Base-by-base conservation (phyloP, 1,140 invertebrate genomes). In the Antheraea pernyi region DNA sequence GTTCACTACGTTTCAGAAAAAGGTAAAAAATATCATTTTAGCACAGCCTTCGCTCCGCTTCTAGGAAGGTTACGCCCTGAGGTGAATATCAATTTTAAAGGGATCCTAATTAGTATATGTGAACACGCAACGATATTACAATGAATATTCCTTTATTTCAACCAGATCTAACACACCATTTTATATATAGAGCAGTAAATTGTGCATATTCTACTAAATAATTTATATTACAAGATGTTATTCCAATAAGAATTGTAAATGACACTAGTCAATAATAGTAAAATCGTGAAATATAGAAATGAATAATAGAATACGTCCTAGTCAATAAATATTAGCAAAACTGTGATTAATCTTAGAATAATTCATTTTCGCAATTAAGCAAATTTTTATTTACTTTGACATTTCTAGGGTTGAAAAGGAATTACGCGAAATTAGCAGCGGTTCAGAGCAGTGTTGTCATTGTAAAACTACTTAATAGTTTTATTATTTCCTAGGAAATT, bases 61-160 rank as follows among this genome's bases (percentile, higher is more conserved):
- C 75, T 72, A 77, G 78, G 73, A 60, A 80, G 88, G 90, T 88
- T 91, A 92, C 90, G 90, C 90, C 90, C 90, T 77, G 80, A 77
- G 79, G 78, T 60, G 69, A 83, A 81, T 76, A 73, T 77, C 76
- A 72, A 81, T 73, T 80, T 83, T 76, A 76, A 74, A 75, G 82
- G 69, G 75, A 76, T 68, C 78, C 77, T 79, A 74, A 74, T 73
- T 76, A 76, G 10, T 37, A 80, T 82, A 81, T 77, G 80, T 79
- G 74, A 86, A 84, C 79, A 83, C 80, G 73, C 76, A 79, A 83
- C 74, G 75, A 82, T 82, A 85, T 82, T 79, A 69, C 67, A 76
- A 77, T 72, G 73, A 70, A 64, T 78, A 80, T 75, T 80, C 63
- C 78, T 77, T 75, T 79, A 79, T 71, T 78, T 78, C 70, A 76